Evolutionary conservation across 2,113 vertebrate genomes (phyloP), one percentile per base, ranked within the genome.

Genomic region (Cyanoliseus patagonus): DNA sequence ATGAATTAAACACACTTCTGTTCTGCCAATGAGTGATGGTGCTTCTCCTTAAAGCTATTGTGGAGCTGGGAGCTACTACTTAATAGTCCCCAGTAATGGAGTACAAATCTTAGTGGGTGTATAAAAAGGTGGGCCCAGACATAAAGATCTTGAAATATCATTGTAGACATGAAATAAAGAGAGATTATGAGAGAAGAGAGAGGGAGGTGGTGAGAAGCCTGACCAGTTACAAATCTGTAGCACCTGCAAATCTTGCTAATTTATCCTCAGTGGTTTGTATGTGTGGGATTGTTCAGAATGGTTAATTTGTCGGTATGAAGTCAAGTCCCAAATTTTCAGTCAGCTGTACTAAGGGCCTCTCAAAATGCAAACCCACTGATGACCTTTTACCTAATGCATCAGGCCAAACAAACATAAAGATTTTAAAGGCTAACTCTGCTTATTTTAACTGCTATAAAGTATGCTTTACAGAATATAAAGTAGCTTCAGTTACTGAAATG

Each of bases 341-440:
- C 67, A 95, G 35, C 15, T 69, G 33, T 64, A 52, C 19, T 33
- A n/a, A 7, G 37, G 20, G 30, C 44, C 55, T 87, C 70, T 86
- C 62, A 78, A 95, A 86, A 83, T 57, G 37, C 69, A 75, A 72
- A 92, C 52, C 53, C 24, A 35, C 17, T 22, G n/a, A 52, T 63
- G 81, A 55, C 37, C 62, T 92, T 94, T 79, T 91, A 47, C 25
- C 31, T 76, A 61, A 89, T 23, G 15, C 18, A 86, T 14, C 53
- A 86, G 41, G 30, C 59, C 67, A 82, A 87, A 70, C 24, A 94
- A 92, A 74, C 62, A 76, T 18, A 17, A 70, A 15, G 12, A 72
- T 87, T 94, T 93, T 91, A 91, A 92, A 87, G 57, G 57, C 37
- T 79, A 59, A 3, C 42, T 95, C 66, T 93, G 81, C 73, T 92